Percentiles rank a stretch among this genome's conserved stretches.
Conservation (phyloP, 37 sponge, comb jelly and placozoan species). For the Bolinopsis microptera region DNA sequence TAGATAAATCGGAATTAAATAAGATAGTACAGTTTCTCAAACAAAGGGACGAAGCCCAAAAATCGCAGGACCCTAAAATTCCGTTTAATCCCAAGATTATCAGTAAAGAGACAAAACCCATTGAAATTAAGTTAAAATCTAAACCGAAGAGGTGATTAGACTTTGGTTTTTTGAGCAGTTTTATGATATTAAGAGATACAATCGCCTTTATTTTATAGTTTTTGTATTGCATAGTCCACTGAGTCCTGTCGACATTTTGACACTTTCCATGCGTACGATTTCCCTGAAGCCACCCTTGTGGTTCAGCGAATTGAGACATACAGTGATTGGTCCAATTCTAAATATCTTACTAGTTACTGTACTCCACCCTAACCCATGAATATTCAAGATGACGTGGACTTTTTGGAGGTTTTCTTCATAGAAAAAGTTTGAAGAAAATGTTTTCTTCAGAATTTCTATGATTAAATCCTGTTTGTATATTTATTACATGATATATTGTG, state of each 20-base stretch:
- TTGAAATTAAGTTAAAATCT: constrained; percentile 59
- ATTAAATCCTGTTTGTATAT: background rate
- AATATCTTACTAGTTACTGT: too few relatives aligned
- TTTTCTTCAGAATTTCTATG: background rate
- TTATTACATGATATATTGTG: background rate
- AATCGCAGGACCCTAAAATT: background rate
- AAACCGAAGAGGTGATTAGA: constrained; percentile 34
- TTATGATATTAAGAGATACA: too few relatives aligned
- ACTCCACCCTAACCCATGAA: too few relatives aligned
- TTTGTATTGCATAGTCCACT: too few relatives aligned
- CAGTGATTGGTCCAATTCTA: too few relatives aligned
- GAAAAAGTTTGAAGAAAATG: background rate
- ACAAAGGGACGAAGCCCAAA: constrained; percentile 42
- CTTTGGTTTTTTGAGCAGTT: too few relatives aligned
- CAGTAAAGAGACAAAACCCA: constrained; percentile 34
- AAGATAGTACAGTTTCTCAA: constrained; percentile 64
- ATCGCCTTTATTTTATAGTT: background rate
- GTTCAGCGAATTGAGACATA: too few relatives aligned
- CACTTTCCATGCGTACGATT: too few relatives aligned
- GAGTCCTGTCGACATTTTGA: too few relatives aligned
- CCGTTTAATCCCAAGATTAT: constrained; percentile 55
- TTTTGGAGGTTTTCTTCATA: too few relatives aligned
- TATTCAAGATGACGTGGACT: too few relatives aligned
- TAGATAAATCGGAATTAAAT: constrained; percentile 50
- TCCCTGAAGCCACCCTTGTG: too few relatives aligned